A percentile compares a stretch with the other conserved stretches of the same genome.
These are phyloP conservation scores for Halictus ligatus DNA, from an alignment of 2,888 invertebrate genomes.

Conservation along the genomic window DNA sequence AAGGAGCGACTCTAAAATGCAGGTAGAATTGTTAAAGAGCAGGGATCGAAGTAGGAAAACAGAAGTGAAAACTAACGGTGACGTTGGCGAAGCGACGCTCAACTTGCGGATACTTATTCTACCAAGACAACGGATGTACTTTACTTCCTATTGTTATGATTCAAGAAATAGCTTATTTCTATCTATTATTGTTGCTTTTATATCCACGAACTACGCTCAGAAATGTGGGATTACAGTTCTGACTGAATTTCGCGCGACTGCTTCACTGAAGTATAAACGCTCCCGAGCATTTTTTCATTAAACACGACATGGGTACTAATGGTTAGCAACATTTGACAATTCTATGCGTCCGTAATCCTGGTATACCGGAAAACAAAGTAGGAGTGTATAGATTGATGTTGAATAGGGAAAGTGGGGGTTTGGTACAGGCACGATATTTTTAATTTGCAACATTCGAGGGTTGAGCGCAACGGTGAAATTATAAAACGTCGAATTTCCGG, in stretches of 20 bases:
- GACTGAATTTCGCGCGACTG: not conserved
- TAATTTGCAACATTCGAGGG: not conserved
- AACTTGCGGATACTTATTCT: constrained; percentile 68
- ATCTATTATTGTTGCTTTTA: not conserved
- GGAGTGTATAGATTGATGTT: not conserved
- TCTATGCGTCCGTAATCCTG: not conserved
- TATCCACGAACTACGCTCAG: no score
- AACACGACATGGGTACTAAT: not conserved
- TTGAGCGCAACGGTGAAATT: not conserved
- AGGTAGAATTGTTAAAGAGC: constrained; percentile 54
- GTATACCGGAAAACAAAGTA: no score
- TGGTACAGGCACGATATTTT: not conserved
- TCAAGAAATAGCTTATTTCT: not conserved
- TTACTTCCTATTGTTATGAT: not conserved
- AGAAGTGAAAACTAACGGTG: constrained; percentile 79
- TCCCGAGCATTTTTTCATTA: not conserved
- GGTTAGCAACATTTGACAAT: not conserved
- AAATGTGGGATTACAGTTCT: not conserved
- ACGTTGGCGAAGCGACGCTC: constrained; percentile 78
- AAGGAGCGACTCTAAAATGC: constrained; percentile 30
- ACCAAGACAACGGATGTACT: not conserved
- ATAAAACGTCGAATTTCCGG: not conserved
- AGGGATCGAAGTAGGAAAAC: constrained; percentile 57
- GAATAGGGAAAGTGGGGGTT: not conserved
- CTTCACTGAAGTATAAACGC: not conserved